Conservation (phyloP, 1,140 invertebrate species). For the Micrasema longulum region DNA sequence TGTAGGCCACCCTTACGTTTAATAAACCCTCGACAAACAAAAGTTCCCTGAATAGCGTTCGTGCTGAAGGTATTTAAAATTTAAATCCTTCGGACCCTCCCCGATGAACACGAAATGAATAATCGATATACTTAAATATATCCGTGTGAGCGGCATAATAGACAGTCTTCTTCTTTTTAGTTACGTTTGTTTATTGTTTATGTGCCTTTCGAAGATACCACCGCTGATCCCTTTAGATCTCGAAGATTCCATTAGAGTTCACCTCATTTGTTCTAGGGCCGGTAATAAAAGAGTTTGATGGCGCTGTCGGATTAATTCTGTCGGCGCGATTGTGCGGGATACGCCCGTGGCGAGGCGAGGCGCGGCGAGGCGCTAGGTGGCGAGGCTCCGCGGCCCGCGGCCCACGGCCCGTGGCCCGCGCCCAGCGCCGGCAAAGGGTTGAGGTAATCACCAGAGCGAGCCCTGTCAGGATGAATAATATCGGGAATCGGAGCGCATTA, state of each 20-base stretch:
- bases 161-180: neutral
- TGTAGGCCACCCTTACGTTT: neutral
- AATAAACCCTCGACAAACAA: slow-evolving; percentile 1
- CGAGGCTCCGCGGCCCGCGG: neutral
- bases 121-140: no score
- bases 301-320: slow-evolving; percentile 23
- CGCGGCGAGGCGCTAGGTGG: neutral
- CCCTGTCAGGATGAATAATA: slow-evolving; percentile 15
- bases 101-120: no score
- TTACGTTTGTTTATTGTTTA: slow-evolving; percentile 11
- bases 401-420: neutral
- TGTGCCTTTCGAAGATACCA: neutral
- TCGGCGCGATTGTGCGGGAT: slow-evolving; percentile 7
- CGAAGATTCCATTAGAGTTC: slow-evolving; percentile 16
- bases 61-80: neutral
- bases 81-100: no score
- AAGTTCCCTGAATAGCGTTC: neutral
- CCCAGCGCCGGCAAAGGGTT: neutral
- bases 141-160: no score
- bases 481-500: slow-evolving; percentile 1
- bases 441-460: neutral
- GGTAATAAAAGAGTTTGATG: slow-evolving; percentile 28
- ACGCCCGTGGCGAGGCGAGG: slow-evolving; percentile 10
- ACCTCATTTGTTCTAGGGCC: slow-evolving; percentile 10
- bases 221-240: slow-evolving; percentile 6